phyloP scores from a whole-genome alignment of 2,113 vertebrate species.

The Aegithalos caudatus region DNA sequence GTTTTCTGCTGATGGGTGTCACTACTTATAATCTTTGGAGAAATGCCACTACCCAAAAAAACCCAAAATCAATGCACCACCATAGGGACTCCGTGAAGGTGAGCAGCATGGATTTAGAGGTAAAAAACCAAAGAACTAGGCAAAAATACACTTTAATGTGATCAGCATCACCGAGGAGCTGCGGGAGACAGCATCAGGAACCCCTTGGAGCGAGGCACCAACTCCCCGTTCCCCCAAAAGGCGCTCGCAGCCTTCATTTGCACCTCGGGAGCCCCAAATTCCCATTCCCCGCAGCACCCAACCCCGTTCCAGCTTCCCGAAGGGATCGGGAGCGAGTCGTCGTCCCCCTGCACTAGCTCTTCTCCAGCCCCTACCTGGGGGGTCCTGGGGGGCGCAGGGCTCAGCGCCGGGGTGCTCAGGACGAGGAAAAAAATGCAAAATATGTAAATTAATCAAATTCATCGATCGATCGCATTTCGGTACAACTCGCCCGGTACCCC shows the following conservation, averaged over 20 bases:
- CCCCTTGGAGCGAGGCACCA: neutral
- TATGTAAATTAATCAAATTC: neutral
- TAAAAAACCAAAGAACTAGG: neutral
- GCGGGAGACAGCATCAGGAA: neutral
- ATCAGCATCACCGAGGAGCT: neutral
- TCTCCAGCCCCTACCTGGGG: neutral
- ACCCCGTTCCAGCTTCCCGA: neutral
- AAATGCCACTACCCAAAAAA: neutral
- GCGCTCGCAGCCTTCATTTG: rapidly evolving
- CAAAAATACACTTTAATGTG: neutral
- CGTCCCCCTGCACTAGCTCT: neutral
- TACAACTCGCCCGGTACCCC: neutral
- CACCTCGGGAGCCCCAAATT: neutral
- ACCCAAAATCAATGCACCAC: neutral
- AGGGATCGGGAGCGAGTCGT: neutral
- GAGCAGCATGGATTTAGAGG: neutral
- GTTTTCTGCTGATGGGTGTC: neutral
- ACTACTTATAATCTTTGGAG: neutral
- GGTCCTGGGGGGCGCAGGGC: neutral
- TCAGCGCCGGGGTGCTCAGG: neutral
- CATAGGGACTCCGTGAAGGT: neutral
- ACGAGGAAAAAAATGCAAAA: neutral
- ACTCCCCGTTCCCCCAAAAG: neutral
- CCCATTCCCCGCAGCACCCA: neutral
- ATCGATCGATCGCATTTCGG: neutral